Evolutionary conservation across 2,888 invertebrate species (phyloP).

Genomic region (Epinotia bilunana): DNA sequence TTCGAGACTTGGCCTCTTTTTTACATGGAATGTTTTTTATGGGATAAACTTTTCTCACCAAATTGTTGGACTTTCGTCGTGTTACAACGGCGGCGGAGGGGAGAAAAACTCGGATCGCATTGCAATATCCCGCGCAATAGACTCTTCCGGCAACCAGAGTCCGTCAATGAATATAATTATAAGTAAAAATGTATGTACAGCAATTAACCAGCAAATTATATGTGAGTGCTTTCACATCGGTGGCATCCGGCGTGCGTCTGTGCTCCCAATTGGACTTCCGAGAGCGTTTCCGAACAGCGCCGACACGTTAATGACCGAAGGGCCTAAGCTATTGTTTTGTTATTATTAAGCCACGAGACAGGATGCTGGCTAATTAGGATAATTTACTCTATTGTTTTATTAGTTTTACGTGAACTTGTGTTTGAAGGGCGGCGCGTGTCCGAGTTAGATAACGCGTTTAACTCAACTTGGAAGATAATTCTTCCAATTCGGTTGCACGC

Average conservation of each 20-base stretch:
- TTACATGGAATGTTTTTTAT: no score
- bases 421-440: constrained; percentile 41
- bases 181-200: constrained; percentile 46
- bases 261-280: constrained; percentile 84
- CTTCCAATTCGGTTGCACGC: constrained; percentile 9
- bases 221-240: constrained; percentile 75
- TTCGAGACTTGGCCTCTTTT: no score
- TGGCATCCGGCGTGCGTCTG: constrained; percentile 75
- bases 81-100: not conserved
- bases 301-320: constrained; percentile 72
- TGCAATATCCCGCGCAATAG: constrained; percentile 12
- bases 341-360: constrained; percentile 82
- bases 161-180: constrained; percentile 34
- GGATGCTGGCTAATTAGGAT: constrained; percentile 81
- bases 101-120: not conserved
- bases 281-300: constrained; percentile 79
- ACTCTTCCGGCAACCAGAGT: constrained; percentile 32
- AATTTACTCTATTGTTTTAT: constrained; percentile 73
- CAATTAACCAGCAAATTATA: constrained; percentile 71
- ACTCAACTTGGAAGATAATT: not conserved
- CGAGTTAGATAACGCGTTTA: not conserved
- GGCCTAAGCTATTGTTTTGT: constrained; percentile 81
- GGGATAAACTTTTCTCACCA: no score
- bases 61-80: not conserved
- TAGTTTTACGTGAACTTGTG: constrained; percentile 52